A percentile compares a stretch with the other conserved stretches of the same genome.
phyloP scores from a whole-genome alignment of 2,113 vertebrate species.

The Meleagris gallopavo region DNA sequence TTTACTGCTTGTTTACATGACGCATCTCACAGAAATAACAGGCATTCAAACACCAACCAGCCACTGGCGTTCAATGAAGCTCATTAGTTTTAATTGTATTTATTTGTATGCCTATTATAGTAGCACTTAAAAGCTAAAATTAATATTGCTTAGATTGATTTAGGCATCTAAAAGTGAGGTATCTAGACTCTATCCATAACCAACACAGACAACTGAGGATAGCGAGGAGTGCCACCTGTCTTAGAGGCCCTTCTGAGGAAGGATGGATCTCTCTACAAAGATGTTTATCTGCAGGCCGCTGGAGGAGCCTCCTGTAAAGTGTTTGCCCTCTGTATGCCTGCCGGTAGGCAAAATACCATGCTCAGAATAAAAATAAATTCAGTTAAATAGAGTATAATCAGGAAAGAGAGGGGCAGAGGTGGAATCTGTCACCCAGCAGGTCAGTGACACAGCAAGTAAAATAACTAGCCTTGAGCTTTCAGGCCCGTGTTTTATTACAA shows the following conservation, averaged over 20 bases:
- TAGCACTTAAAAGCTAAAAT: not conserved
- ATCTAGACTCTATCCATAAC: not conserved
- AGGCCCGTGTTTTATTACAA: not conserved
- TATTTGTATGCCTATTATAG: constrained; percentile 9
- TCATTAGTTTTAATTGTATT: constrained; percentile 32
- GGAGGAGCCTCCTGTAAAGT: not conserved
- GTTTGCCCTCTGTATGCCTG: not conserved
- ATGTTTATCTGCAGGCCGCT: not conserved
- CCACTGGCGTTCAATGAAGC: not conserved
- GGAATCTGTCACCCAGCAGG: not conserved
- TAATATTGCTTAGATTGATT: constrained; percentile 16
- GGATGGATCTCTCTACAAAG: not conserved
- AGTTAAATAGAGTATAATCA: not conserved
- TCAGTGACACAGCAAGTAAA: not conserved
- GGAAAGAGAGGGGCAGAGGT: not conserved
- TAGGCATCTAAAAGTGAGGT: constrained; percentile 3
- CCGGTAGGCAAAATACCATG: not conserved
- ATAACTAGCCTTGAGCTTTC: not conserved
- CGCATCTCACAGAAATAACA: not conserved
- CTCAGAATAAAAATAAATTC: not conserved
- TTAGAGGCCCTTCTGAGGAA: not conserved
- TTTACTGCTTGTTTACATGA: constrained; percentile 40
- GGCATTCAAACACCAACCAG: not conserved
- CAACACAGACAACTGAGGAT: not conserved
- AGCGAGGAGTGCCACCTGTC: not conserved